phyloP scores from a whole-genome alignment of 2,797 vertebrate genomes.

The Limosa lapponica region DNA sequence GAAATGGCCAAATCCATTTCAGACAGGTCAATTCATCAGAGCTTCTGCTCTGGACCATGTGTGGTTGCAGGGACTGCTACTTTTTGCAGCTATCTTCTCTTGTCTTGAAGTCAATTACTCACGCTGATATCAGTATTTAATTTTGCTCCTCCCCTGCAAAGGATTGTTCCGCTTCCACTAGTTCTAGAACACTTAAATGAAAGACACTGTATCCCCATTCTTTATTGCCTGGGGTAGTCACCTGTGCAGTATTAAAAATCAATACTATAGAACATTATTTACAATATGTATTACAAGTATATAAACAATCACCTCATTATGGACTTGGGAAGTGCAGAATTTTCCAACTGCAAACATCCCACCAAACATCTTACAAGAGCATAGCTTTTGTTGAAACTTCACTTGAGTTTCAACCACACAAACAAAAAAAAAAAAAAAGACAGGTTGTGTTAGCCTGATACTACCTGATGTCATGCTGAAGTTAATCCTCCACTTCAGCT shows the following conservation, averaged over 20 bases:
- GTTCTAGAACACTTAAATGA: neutral
- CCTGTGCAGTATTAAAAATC: neutral
- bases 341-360: neutral
- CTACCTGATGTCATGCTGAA: neutral
- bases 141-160: neutral
- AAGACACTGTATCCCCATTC: neutral
- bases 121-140: neutral
- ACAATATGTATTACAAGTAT: neutral
- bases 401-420: neutral
- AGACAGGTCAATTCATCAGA: neutral
- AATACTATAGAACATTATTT: neutral
- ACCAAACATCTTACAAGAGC: neutral
- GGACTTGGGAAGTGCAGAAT: neutral
- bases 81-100: neutral
- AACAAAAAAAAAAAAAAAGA: neutral
- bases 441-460: neutral
- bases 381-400: neutral
- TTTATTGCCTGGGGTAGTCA: neutral
- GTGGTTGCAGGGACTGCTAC: neutral
- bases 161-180: neutral
- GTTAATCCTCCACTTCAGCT: neutral
- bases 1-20: neutral
- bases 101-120: neutral
- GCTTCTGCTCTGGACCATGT: neutral
- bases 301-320: neutral